These are phyloP conservation scores for Drosophila mojavensis DNA, from an alignment of 1,140 invertebrate species.

Conservation along the genomic window DNA sequence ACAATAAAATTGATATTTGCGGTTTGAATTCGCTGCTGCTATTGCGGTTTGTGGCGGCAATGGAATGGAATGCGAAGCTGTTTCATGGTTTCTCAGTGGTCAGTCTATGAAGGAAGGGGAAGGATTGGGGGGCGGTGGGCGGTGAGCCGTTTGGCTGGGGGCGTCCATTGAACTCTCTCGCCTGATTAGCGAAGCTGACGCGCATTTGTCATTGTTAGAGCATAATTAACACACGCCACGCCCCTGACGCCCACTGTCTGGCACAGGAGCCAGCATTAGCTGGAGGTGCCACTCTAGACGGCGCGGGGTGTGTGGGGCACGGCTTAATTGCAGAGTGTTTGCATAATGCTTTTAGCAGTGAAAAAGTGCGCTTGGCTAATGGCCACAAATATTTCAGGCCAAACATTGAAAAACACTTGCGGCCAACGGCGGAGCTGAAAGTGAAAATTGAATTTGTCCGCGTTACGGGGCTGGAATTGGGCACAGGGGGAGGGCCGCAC, in stretches of 20 bases:
- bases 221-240: slow-evolving; percentile 75
- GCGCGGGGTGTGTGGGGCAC: slow-evolving; percentile 13
- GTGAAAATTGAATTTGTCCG: slow-evolving; percentile 67
- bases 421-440: slow-evolving; percentile 42
- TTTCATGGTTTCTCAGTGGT: slow-evolving; percentile 18
- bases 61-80: slow-evolving; percentile 14
- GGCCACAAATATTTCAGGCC: slow-evolving; percentile 76
- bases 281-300: not conserved
- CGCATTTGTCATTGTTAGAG: slow-evolving; percentile 78
- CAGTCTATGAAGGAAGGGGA: not conserved
- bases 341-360: slow-evolving; percentile 78
- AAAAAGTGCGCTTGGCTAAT: slow-evolving; percentile 71
- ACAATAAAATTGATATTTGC: slow-evolving; percentile 81
- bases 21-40: slow-evolving; percentile 38
- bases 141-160: not conserved
- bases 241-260: slow-evolving; percentile 42
- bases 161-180: slow-evolving; percentile 41
- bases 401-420: slow-evolving; percentile 82
- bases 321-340: slow-evolving; percentile 78
- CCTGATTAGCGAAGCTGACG: slow-evolving; percentile 44
- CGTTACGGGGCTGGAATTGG: not conserved
- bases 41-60: slow-evolving; percentile 37
- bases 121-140: not conserved
- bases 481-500: slow-evolving; percentile 15
- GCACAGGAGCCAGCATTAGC: slow-evolving; percentile 33